Percentiles rank a stretch among this genome's conserved stretches.
phyloP scores from a whole-genome alignment of 2,797 vertebrate species.

The Gambusia yucatana region DNA sequence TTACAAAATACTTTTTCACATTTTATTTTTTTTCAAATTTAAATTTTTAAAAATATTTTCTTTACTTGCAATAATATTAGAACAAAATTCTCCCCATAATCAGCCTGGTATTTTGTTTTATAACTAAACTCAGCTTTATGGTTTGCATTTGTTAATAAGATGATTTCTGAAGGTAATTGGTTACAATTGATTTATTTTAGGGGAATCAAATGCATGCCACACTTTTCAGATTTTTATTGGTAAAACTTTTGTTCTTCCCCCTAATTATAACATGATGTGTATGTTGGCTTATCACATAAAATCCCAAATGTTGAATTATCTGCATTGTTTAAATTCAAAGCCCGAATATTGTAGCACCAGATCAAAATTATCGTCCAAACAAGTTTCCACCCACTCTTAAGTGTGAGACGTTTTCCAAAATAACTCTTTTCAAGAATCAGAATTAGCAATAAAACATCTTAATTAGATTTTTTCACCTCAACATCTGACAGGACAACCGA shows the following conservation, averaged over 20 bases:
- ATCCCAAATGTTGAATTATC: neutral
- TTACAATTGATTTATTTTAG: slow-evolving; percentile 2
- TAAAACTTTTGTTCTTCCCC: neutral
- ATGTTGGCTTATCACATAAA: neutral
- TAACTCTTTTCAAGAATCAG: slow-evolving; percentile 24
- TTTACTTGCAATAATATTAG: no score
- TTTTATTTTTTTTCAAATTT: no score
- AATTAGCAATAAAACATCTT: neutral
- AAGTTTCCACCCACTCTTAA: slow-evolving; percentile 60
- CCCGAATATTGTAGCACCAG: slow-evolving; percentile 33
- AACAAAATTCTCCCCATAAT: no score
- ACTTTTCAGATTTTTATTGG: neutral
- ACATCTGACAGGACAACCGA: neutral
- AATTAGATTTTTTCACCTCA: neutral
- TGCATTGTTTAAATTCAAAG: slow-evolving; percentile 49
- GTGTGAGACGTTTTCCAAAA: slow-evolving; percentile 60
- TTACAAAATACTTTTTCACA: no score
- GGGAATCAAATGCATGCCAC: neutral
- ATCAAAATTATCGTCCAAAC: slow-evolving; percentile 61
- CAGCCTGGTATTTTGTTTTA: neutral
- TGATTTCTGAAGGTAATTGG: neutral
- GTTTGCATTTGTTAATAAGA: neutral
- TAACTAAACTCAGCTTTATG: neutral
- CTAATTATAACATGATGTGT: neutral
- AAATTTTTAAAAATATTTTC: no score